Evolutionary conservation across 2,113 vertebrate species (phyloP).

Genomic region (Thamnophis sirtalis): DNA sequence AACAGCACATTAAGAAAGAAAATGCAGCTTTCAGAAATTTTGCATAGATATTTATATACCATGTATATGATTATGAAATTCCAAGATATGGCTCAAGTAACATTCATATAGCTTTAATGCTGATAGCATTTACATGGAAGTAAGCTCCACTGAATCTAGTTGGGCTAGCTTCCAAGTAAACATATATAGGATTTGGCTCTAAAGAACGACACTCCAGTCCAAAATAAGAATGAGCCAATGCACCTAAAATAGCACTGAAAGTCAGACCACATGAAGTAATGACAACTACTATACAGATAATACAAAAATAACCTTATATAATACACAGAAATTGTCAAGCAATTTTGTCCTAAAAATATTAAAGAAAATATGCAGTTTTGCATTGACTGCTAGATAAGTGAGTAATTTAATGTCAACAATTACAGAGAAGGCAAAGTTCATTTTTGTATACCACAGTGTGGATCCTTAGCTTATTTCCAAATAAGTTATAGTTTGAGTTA

Average conservation of each 20-base stretch:
- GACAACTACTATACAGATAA: background rate
- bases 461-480: slow-evolving; percentile 25
- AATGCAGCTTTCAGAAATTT: background rate
- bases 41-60: background rate
- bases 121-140: background rate
- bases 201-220: background rate
- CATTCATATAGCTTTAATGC: background rate
- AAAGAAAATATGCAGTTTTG: background rate
- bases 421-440: slow-evolving; percentile 12
- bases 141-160: background rate
- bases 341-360: background rate
- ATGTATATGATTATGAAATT: background rate
- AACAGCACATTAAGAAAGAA: background rate
- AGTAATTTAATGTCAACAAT: background rate
- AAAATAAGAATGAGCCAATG: background rate
- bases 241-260: background rate
- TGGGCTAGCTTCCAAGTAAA: background rate
- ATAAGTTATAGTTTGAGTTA: slow-evolving; percentile 17
- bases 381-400: background rate
- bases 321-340: background rate
- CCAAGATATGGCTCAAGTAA: background rate
- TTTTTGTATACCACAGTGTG: slow-evolving; percentile 22
- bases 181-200: background rate
- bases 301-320: background rate
- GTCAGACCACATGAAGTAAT: background rate